Base-by-base conservation (phyloP, 2,888 invertebrate genomes). In the Artemia sp. region DNA sequence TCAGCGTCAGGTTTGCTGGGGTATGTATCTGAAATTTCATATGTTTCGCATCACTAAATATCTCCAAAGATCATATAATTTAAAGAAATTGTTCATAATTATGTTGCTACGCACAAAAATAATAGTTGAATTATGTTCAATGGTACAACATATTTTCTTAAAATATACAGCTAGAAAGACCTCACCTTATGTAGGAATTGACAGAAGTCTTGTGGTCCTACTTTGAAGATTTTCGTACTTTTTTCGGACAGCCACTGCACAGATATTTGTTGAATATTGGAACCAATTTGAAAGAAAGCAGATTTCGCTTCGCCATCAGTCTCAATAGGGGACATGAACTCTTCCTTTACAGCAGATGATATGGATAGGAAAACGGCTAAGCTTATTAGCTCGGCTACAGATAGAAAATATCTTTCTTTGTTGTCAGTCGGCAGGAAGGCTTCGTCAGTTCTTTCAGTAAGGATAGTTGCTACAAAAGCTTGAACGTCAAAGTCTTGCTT, bases 171-270 rank as follows among this genome's bases (percentile, higher is more conserved):
- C 24, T 24, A 24, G 7, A n/a, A 4, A 8, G 51, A 8, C 52
- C 24, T 38, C 74, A 85, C 84, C 81, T 91, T 92, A 74, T 90
- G 86, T 69, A 92, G 79, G 0, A 86, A 86, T 74, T 87, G 87
- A 74, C 86, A 83, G 76, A 87, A 89, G 75, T 91, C 91, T 52
- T 82, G 82, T 1, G 85, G 80, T 51, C 83, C 83, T 6, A 91
- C 85, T 50, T 85, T 82, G 78, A 87, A 92, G 72, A 88, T 80
- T 71, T 85, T 83, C 68, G 87, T 84, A 7, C 89, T 92, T 9
- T 86, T 83, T 73, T 88, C 88, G 74, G 91, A 87, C 76, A 96
- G 81, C 95, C 95, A 96, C 75, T 85, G 85, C 1, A 94, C 84
- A 51, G 90, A 86, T 75, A 92, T 89, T 73, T 88, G 82, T 79